phyloP scores from a whole-genome alignment of 2,113 vertebrate genomes.

The Sinocyclocheilus anophthalmus region DNA sequence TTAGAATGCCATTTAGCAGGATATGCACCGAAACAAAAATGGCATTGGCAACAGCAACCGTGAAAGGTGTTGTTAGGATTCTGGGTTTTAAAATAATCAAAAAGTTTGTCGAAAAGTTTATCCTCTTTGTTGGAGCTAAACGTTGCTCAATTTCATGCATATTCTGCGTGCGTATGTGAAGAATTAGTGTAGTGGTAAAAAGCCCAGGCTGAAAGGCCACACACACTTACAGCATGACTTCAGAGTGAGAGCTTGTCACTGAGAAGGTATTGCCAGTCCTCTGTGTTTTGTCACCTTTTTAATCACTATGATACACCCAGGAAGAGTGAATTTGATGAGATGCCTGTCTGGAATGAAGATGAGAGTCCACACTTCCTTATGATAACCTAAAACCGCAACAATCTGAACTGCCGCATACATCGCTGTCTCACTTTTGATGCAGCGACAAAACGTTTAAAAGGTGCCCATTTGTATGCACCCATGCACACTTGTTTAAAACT shows the following conservation, averaged over 20 bases:
- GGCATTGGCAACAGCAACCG: constrained; percentile 8
- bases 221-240: not conserved
- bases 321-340: constrained; percentile 2
- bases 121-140: not conserved
- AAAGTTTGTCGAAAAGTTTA: not conserved
- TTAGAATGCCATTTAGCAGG: constrained; percentile 20
- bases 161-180: not conserved
- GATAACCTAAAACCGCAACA: not conserved
- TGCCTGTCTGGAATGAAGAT: not conserved
- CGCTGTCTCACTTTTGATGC: not conserved
- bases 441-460: constrained; percentile 3
- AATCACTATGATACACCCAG: constrained; percentile 19
- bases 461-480: constrained; percentile 16
- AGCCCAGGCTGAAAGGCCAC: too few relatives aligned
- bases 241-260: not conserved
- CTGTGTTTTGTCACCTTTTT: constrained; percentile 38
- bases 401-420: not conserved
- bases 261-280: not conserved
- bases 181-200: not conserved
- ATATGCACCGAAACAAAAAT: not conserved
- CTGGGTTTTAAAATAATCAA: not conserved
- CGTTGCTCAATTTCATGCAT: not conserved
- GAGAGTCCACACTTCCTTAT: not conserved
- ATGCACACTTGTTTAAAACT: constrained; percentile 40
- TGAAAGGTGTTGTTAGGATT: not conserved